Evolutionary conservation across 2,797 vertebrate genomes (phyloP).

Genomic region (Sebastes cheni): DNA sequence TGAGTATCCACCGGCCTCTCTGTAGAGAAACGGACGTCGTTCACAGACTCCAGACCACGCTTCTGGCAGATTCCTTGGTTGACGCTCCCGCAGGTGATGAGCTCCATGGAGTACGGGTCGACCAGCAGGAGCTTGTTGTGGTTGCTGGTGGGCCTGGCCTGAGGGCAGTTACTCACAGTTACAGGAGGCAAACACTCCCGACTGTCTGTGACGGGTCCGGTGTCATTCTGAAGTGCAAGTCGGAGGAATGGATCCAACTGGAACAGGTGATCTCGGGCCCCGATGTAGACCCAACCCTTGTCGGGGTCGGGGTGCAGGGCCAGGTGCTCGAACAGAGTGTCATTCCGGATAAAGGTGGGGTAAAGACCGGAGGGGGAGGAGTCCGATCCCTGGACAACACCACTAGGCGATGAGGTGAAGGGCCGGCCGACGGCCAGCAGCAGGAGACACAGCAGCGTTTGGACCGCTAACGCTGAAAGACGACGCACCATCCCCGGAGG

Average conservation of each 20-base stretch:
- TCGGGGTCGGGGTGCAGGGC: slow-evolving; percentile 88
- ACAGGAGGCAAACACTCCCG: slow-evolving; percentile 95
- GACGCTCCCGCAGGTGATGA: slow-evolving; percentile 94
- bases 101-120: slow-evolving; percentile 85
- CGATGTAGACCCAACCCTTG: slow-evolving; percentile 90
- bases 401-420: not conserved
- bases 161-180: slow-evolving; percentile 88
- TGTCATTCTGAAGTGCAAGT: slow-evolving; percentile 80
- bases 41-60: slow-evolving; percentile 84
- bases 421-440: slow-evolving; percentile 55
- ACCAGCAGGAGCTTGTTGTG: slow-evolving; percentile 95
- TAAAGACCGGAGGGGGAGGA: slow-evolving; percentile 60
- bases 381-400: slow-evolving; percentile 42
- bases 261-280: slow-evolving; percentile 92
- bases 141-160: slow-evolving; percentile 89
- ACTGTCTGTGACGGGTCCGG: slow-evolving; percentile 92
- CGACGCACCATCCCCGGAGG: slow-evolving; percentile 82
- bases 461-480: slow-evolving; percentile 63
- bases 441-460: slow-evolving; percentile 76
- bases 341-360: slow-evolving; percentile 82
- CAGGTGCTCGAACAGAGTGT: slow-evolving; percentile 91
- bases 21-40: slow-evolving; percentile 85
- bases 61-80: slow-evolving; percentile 97
- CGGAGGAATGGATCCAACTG: slow-evolving; percentile 87
- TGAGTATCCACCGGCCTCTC: slow-evolving; percentile 94